Evolutionary conservation across 2,113 vertebrate species (phyloP), one percentile per base, ranked within the genome.

Genomic region (Antechinus stuartii): DNA sequence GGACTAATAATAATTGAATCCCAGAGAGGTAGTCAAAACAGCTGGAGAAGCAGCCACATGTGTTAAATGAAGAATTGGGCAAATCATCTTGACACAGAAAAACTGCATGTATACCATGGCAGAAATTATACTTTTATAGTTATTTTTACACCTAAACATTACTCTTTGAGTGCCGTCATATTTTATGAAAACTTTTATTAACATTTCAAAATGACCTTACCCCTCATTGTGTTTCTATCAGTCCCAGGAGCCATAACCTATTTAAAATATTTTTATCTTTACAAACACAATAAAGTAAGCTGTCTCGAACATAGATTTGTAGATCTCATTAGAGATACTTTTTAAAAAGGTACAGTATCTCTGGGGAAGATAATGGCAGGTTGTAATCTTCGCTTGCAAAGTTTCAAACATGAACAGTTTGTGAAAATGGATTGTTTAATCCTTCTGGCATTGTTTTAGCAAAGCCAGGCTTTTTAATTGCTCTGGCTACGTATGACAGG

Each of bases 181-280:
- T 98, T 98, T 99, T 98, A 98, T 98, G 97, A 98, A 98, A 98
- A 99, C 98, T 98, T 98, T 98, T 98, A 98, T 98, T 98, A 99
- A 98, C 97, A 91, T 98, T 98, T 98, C 97, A 0, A 35, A 97
- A 96, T 98, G 98, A 98, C 98, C 98, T 97, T 97, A 93, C 96
- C 95, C 97, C 97, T 96, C 95, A 57, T 95, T 98, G 98, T 97
- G 96, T 96, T 98, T 98, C 98, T 96, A 96, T 98, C 98, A 97
- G 97, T 98, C 98, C 97, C 98, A 91, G 97, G 97, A 98, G 98
- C 96, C 97, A 93, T 94, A 98, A 98, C 98, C 98, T 98, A 98
- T 98, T 98, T 91, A 98, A 98, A 98, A 98, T 97, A 98, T 98
- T 98, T 98, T 97, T 97, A 97, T 98, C 97, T 98, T 98, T 98